A percentile compares a stretch with the other conserved stretches of the same genome.
phyloP scores from a whole-genome alignment of 1,140 invertebrate species.

The Teleogryllus occipitalis region DNA sequence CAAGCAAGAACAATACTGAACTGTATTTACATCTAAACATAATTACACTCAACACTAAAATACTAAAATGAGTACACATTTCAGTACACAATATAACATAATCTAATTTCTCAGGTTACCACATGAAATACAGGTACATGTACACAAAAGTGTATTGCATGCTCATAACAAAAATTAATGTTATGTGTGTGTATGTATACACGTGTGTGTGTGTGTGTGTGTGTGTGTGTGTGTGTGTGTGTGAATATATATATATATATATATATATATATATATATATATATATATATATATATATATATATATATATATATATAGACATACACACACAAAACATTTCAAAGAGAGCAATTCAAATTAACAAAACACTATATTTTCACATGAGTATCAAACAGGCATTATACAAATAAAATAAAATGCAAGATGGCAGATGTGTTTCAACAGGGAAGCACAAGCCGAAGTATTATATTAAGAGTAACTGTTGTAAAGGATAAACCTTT shows the following conservation, averaged over 20 bases:
- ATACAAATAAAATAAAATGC: too few species aligned
- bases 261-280: too few species aligned
- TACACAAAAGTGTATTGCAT: neutral
- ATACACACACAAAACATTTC: neutral
- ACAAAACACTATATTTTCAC: neutral
- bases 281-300: too few species aligned
- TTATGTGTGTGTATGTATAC: too few species aligned
- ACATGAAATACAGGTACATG: neutral
- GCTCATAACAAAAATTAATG: neutral
- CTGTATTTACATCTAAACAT: neutral
- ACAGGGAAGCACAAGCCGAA: too few species aligned
- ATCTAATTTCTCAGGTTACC: neutral
- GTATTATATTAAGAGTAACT: too few species aligned
- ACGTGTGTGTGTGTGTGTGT: too few species aligned
- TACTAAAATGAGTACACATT: neutral
- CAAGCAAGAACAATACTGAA: neutral
- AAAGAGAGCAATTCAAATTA: neutral
- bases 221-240: too few species aligned
- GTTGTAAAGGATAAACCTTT: too few species aligned
- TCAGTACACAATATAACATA: neutral
- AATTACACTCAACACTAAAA: too few species aligned
- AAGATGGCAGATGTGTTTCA: too few species aligned
- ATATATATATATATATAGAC: neutral
- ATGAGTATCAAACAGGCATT: neutral
- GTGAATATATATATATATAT: too few species aligned